Evolutionary conservation across 2,113 vertebrate species (phyloP).

Genomic region (Microcebus griseorufus): DNA sequence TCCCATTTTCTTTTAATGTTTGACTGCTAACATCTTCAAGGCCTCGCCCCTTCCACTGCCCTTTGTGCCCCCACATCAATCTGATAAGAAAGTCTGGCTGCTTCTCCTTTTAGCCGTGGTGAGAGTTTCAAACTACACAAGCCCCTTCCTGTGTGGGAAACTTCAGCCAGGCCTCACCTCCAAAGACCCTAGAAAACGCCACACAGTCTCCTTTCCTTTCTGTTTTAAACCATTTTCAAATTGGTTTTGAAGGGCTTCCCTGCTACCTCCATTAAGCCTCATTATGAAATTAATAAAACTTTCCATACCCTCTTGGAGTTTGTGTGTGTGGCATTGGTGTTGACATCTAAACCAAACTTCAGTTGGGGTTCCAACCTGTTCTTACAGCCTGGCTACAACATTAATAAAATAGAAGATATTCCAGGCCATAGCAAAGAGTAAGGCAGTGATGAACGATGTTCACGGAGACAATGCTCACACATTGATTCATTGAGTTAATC

Average conservation of each 20-base stretch:
- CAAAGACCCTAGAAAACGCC: neutral
- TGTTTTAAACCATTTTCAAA: neutral
- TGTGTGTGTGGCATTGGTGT: no score
- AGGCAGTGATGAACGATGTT: neutral
- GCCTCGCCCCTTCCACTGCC: neutral
- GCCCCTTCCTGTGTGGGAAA: neutral
- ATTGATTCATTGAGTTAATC: neutral
- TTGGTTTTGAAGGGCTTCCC: neutral
- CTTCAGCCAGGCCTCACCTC: accelerated
- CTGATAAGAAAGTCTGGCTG: neutral
- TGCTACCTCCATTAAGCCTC: neutral
- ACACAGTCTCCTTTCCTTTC: neutral
- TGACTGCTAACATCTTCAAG: neutral
- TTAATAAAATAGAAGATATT: neutral
- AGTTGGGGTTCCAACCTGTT: neutral
- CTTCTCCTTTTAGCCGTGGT: no score
- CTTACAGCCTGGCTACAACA: neutral
- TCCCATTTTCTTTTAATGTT: neutral
- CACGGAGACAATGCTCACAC: no score
- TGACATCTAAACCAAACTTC: neutral
- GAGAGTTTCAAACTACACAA: neutral
- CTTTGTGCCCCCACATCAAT: neutral
- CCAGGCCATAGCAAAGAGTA: neutral
- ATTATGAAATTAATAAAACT: neutral
- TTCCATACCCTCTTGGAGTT: neutral